phyloP scores from a whole-genome alignment of 2,888 invertebrate species.

The Heliconius ismenius region DNA sequence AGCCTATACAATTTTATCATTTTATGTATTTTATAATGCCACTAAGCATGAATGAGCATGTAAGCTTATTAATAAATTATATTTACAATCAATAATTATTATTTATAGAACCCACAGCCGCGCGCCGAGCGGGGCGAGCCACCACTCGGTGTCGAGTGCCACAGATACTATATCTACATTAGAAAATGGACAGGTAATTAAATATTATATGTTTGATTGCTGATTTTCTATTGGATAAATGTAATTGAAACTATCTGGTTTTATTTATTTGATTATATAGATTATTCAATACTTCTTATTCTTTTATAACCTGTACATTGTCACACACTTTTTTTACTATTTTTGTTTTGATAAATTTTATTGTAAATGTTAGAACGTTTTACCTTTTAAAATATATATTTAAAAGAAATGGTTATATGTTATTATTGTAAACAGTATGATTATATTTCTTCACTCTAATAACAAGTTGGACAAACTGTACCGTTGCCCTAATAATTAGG shows the following conservation, averaged over 20 bases:
- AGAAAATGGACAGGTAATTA: slow-evolving; percentile 78
- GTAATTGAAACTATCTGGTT: slow-evolving; percentile 4
- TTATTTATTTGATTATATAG: neutral
- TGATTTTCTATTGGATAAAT: slow-evolving; percentile 6
- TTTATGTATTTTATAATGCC: slow-evolving; percentile 25
- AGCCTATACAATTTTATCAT: slow-evolving; percentile 1
- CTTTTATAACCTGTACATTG: neutral
- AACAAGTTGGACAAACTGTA: too few relatives aligned
- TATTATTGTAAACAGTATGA: neutral
- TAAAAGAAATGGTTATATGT: neutral
- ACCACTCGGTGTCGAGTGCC: slow-evolving; percentile 76
- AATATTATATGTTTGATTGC: slow-evolving; percentile 27
- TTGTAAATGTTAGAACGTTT: neutral
- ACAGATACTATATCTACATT: slow-evolving; percentile 75
- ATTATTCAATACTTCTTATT: neutral
- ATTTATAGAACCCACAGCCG: slow-evolving; percentile 75
- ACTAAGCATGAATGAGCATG: slow-evolving; percentile 21
- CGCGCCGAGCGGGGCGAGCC: slow-evolving; percentile 77
- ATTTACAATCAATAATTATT: slow-evolving; percentile 31
- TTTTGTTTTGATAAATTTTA: neutral
- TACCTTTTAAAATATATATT: neutral
- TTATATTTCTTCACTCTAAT: neutral
- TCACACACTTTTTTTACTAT: neutral
- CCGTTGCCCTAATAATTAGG: too few relatives aligned
- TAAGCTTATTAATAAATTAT: slow-evolving; percentile 16